These are phyloP conservation scores for Sceloporus undulatus DNA, from an alignment of 2,113 vertebrate genomes.

Conservation along the genomic window DNA sequence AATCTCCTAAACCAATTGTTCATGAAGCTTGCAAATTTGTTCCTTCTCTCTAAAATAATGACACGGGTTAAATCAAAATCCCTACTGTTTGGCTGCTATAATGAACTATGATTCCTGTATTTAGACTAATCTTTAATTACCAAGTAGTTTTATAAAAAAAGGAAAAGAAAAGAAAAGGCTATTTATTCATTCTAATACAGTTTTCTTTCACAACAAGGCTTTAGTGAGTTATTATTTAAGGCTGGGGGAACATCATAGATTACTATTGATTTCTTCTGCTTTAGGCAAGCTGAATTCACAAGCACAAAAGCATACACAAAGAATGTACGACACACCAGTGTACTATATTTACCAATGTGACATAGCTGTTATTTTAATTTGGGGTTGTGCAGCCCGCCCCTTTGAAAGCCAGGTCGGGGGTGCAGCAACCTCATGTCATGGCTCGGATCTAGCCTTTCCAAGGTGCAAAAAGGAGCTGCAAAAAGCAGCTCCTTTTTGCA, in stretches of 20 bases:
- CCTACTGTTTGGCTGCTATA: constrained; percentile 5
- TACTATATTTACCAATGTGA: no score
- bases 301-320: not conserved
- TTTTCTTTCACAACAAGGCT: constrained; percentile 1
- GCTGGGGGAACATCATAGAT: constrained; percentile 4
- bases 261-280: constrained; percentile 21
- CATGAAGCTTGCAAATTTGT: constrained; percentile 36
- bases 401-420: no score
- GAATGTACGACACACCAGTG: no score
- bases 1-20: constrained; percentile 41
- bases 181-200: constrained; percentile 19
- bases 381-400: no score
- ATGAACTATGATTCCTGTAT: constrained; percentile 28
- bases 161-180: no score
- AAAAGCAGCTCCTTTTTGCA: no score
- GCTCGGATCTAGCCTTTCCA: no score
- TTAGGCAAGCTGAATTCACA: not conserved
- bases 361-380: no score
- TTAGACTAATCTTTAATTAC: constrained; percentile 35
- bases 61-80: constrained; percentile 24
- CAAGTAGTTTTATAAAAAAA: constrained; percentile 28
- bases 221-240: constrained; percentile 21
- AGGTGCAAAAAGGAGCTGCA: no score
- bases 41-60: not conserved
- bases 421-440: no score